Evolutionary conservation across 92 coral and sea anemone species (phyloP).

Genomic region (Scolanthus callimorphus): DNA sequence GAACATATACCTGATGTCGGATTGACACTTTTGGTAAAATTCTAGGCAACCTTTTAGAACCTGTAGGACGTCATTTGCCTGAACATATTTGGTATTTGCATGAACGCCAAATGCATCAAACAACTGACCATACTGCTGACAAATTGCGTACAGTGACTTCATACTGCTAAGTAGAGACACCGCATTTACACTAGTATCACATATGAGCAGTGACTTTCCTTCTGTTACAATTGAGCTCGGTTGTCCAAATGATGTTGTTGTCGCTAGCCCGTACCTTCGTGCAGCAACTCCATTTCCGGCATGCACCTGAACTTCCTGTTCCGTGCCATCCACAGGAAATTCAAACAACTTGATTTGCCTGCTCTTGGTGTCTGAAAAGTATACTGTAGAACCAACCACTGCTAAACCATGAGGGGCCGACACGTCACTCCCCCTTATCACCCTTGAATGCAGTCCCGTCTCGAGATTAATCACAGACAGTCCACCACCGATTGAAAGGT

Average conservation of each 20-base stretch:
- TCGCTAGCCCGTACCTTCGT: slow-evolving; percentile 11
- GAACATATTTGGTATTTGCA: slow-evolving; percentile 1
- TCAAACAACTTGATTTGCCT: slow-evolving; percentile 9
- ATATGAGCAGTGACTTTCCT: slow-evolving; percentile 15
- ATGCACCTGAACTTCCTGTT: slow-evolving; percentile 3
- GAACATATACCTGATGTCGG: slow-evolving; percentile 11
- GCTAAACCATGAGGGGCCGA: slow-evolving; percentile 25
- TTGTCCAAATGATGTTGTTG: slow-evolving; percentile 14
- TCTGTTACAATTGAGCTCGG: slow-evolving; percentile 14
- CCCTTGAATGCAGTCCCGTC: slow-evolving; percentile 12
- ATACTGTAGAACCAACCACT: slow-evolving; percentile 19
- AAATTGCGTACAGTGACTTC: slow-evolving; percentile 8
- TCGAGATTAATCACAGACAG: slow-evolving; percentile 22
- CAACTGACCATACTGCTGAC: slow-evolving; percentile 15
- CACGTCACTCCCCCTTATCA: slow-evolving; percentile 2
- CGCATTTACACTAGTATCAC: slow-evolving; percentile 14
- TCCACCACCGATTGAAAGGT: no score
- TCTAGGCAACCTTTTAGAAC: slow-evolving; percentile 4
- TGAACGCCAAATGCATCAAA: slow-evolving; percentile 22
- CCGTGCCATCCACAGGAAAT: slow-evolving; percentile 4
- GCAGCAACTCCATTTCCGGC: slow-evolving; percentile 13
- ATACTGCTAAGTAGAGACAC: slow-evolving; percentile 15
- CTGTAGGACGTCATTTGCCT: slow-evolving; percentile 6
- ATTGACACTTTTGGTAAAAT: slow-evolving; percentile 12
- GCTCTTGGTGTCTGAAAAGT: slow-evolving; percentile 12